Evolutionary conservation across 2,797 vertebrate genomes (phyloP), one percentile per base, ranked within the genome.

Genomic region (Pygocentrus nattereri): DNA sequence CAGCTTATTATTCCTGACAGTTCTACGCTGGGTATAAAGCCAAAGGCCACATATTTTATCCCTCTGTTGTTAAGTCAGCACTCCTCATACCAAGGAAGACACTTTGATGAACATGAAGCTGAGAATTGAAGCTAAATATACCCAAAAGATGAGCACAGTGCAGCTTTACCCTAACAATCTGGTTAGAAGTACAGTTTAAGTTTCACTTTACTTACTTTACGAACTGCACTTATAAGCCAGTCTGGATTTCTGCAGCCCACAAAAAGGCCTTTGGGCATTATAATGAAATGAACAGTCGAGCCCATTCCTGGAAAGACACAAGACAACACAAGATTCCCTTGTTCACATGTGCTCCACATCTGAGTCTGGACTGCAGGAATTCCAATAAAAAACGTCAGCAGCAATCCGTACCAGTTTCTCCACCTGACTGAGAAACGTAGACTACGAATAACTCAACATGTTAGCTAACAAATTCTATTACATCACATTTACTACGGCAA

Each of bases 271-370:
- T 21, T 31, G 69, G 27, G 69, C 31, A 34, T 72, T 27, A 72
- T 52, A 72, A 54, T 25, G 16, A 31, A 30, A 21, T 18, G 49
- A 50, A n/a, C 18, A 8, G 27, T 7, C 16, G 27, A 72, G 49
- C 25, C 27, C 11, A 30, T 52, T 72, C 69, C 59, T 70, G 30
- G n/a, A 62, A 62, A 44, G 31, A 30, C 79, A 4, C 58, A 76
- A 72, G 23, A 54, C 44, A 76, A 34, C 59, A 83, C 59, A 82
- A 82, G 74, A 49, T 65, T 12, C 30, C 38, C 77, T 83, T 78
- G 78, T 82, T 59, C 34, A 25, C 58, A 76, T 47, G 59, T 72
- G 34, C 50, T 74, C 19, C 31, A 50, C 34, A 69, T 38, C 38
- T 65, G 70, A 49, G 34, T 65, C 7, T 19, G 25, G 68, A 62